Evolutionary conservation across 2,888 invertebrate genomes (phyloP), one percentile per base, ranked within the genome.

Genomic region (Folsomia candida): DNA sequence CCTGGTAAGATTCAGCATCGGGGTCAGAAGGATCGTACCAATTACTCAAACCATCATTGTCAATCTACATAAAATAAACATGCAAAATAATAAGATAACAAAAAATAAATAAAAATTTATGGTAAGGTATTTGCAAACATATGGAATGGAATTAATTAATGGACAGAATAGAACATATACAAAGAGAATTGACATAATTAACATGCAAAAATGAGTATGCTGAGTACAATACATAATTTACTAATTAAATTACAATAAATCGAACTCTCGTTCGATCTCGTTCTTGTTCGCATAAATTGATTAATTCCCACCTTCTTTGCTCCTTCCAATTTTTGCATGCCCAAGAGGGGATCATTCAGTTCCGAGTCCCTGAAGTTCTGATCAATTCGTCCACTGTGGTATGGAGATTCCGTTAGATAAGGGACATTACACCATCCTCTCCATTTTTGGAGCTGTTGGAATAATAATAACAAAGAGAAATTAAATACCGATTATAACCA

Each of bases 381-480:
- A 37, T 37, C 37, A 37, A 37, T 37, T 37, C 70, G 65, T 58
- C 74, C 67, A 67, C 67, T 72, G 59, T 72, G 71, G 57, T 75
- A 76, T 18, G 72, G 78, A 70, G 75, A 77, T 69, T 80, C 79
- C 62, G 80, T 80, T 67, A 81, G 81, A 70, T 88, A 87, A 0
- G 90, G 89, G 69, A 91, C 88, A 70, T 87, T 87, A 82, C 90
- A 90, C 86, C 87, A 89, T 29, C 89, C 89, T 72, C 87, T 86
- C 83, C 88, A 89, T 80, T 87, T 86, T 68, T 87, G 87, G 81
- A 86, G 83, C 81, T 88, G 66, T 9, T n/a, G n/a, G n/a, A n/a
- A n/a, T n/a, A n/a, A n/a, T 75, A 71, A 62, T 66, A 63, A 47
- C 28, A 72, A 60, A 22, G 26, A 27, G 6, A 71, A 26, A n/a